phyloP scores from a whole-genome alignment of 2,113 vertebrate genomes.

The Pseudorhombus dupliciocellatus region DNA sequence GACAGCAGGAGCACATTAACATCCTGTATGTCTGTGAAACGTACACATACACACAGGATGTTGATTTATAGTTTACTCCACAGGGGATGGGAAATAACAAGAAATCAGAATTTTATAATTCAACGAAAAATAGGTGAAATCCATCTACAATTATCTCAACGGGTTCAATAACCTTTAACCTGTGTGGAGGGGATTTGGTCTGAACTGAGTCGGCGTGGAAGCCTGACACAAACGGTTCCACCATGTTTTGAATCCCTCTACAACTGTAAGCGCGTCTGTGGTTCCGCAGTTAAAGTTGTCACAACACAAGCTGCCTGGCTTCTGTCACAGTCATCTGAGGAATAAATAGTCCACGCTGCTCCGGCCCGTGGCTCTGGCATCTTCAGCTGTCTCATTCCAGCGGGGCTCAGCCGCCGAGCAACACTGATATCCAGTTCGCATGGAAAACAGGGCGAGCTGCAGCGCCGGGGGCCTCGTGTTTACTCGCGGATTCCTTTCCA shows the following conservation, averaged over 20 bases:
- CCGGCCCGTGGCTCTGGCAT: conserved; percentile 58
- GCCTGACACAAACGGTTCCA: conserved; percentile 1
- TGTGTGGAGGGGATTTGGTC: not conserved
- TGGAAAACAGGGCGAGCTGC: conserved; percentile 34
- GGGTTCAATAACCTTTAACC: no score
- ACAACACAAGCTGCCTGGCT: conserved; percentile 50
- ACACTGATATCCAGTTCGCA: conserved; percentile 51
- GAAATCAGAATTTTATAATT: not conserved
- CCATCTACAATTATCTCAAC: no score
- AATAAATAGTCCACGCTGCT: conserved; percentile 65
- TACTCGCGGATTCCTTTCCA: not conserved
- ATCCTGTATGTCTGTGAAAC: no score
- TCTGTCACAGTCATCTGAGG: conserved; percentile 56
- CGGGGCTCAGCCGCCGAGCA: conserved; percentile 43
- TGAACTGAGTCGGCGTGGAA: not conserved
- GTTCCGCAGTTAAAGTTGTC: conserved; percentile 37
- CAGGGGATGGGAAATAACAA: not conserved
- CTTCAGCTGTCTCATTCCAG: conserved; percentile 66
- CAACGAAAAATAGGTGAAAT: no score
- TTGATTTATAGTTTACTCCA: no score
- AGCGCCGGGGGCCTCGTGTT: conserved; percentile 15
- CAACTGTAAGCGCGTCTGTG: conserved; percentile 30
- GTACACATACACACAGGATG: no score
- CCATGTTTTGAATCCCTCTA: conserved; percentile 24
- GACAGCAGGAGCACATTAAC: no score